Evolutionary conservation across 2,113 vertebrate genomes (phyloP).

Genomic region (Planiliza haematocheilus): DNA sequence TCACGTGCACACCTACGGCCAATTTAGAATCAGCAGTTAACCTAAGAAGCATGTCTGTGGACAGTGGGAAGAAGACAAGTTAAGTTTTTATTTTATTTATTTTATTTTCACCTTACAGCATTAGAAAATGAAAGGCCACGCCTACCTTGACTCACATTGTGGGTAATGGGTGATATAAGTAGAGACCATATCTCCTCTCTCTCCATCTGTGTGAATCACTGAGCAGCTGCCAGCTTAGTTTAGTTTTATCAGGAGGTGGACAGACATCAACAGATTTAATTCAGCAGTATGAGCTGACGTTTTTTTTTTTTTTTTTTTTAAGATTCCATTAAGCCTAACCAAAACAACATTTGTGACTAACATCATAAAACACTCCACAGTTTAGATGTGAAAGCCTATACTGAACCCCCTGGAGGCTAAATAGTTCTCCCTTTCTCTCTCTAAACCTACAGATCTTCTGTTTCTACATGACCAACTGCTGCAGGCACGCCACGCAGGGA

Average conservation of each 20-base stretch:
- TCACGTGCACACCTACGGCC: too few species aligned
- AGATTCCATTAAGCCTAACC: slow-evolving; percentile 6
- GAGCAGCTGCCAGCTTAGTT: slow-evolving; percentile 20
- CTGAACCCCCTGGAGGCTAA: not conserved
- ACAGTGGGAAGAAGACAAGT: too few species aligned
- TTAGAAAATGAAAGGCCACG: not conserved
- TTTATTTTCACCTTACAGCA: not conserved
- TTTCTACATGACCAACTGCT: slow-evolving; percentile 7
- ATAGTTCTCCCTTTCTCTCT: slow-evolving; percentile 13
- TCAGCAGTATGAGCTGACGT: too few species aligned
- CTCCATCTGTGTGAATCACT: slow-evolving; percentile 20
- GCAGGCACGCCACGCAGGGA: slow-evolving; percentile 22
- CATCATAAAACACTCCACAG: not conserved
- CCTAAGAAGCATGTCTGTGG: too few species aligned
- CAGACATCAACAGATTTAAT: not conserved
- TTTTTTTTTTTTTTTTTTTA: not conserved
- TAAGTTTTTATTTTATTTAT: not conserved
- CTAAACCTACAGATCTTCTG: not conserved
- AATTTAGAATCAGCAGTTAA: too few species aligned
- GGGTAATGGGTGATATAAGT: not conserved
- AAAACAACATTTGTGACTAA: slow-evolving; percentile 11
- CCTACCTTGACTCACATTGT: not conserved
- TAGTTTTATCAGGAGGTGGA: slow-evolving; percentile 18
- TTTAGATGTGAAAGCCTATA: slow-evolving; percentile 4
- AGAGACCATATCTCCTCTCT: not conserved